These are phyloP conservation scores for Phortica magna DNA, from an alignment of 2,888 invertebrate species.

Conservation along the genomic window DNA sequence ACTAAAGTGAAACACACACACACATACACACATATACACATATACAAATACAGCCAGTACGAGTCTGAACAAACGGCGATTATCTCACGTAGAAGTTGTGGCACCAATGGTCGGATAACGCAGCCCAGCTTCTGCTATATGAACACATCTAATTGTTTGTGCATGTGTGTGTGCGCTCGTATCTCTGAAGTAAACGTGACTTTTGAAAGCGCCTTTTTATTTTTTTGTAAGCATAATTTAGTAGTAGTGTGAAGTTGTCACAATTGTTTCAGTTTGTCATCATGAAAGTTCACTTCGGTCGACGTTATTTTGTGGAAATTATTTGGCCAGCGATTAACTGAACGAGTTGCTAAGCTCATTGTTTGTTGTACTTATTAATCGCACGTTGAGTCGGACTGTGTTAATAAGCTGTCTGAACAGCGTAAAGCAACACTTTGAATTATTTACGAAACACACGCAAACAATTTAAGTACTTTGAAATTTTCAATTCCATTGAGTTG, in stretches of 20 bases:
- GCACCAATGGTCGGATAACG: conserved; percentile 45
- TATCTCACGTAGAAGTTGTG: conserved; percentile 33
- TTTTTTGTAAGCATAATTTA: conserved; percentile 69
- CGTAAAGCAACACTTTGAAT: conserved; percentile 46
- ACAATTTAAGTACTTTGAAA: conserved; percentile 34
- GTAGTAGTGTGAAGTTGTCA: conserved; percentile 49
- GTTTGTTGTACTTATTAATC: neutral
- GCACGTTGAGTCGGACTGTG: conserved; percentile 24
- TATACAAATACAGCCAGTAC: neutral
- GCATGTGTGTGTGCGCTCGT: conserved; percentile 39
- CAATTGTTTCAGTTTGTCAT: conserved; percentile 45
- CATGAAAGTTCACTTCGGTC: conserved; percentile 11
- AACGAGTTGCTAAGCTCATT: neutral
- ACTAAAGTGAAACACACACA: neutral
- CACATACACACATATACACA: neutral
- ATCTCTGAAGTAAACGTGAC: conserved; percentile 61
- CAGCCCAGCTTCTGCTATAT: conserved; percentile 46
- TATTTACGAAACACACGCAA: conserved; percentile 61
- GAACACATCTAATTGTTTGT: neutral
- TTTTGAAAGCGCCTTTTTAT: conserved; percentile 50
- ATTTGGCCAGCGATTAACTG: neutral
- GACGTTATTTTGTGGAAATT: neutral
- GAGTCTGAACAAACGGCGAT: neutral
- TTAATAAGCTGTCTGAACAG: conserved; percentile 55
- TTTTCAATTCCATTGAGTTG: neutral